Evolutionary conservation across 2,797 vertebrate species (phyloP), one percentile per base, ranked within the genome.

Genomic region (Sebastes umbrosus): DNA sequence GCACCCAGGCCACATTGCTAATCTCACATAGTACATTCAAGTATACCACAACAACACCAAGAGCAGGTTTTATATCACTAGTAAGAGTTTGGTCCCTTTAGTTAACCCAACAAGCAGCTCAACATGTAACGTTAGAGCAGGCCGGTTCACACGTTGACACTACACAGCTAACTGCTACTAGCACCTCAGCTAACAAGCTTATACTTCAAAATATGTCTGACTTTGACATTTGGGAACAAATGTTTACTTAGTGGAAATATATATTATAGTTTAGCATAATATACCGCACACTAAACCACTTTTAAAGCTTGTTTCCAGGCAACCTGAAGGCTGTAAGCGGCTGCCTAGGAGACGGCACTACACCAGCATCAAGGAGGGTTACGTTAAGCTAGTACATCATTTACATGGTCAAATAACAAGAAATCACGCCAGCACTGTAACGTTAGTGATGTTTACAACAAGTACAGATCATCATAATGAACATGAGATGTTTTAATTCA

Each of bases 61-160:
- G 1, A 13, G 5, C 18, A 34, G 0, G 1, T 4, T 16, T 5
- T 13, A 6, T 5, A 16, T 7, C 0, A 4, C 1, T 0, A 3
- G 25, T 58, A 0, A 8, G 6, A 6, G 5, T 7, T 8, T 4
- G 0, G 8, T 52, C 3, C 12, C 3, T 62, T 20, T 0, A 7
- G 4, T n/a, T 7, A 8, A 72, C 8, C 6, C 3, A 25, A 43
- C 36, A 5, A 1, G 6, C 9, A 24, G 8, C 18, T 50, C 6
- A 20, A 8, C 36, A 27, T 13, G 25, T 22, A 62, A 14, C 4
- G 4, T 24, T 22, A 67, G 12, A n/a, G 32, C 3, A 8, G 75
- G 75, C 85, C 69, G 65, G 24, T 85, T 75, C 43, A 92, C 93
- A 94, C 90, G 93, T 87, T 94, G 85, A 86, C 77, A 58, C 22